Conservation (phyloP, 1,140 invertebrate species). For the Tetranychus urticae region DNA sequence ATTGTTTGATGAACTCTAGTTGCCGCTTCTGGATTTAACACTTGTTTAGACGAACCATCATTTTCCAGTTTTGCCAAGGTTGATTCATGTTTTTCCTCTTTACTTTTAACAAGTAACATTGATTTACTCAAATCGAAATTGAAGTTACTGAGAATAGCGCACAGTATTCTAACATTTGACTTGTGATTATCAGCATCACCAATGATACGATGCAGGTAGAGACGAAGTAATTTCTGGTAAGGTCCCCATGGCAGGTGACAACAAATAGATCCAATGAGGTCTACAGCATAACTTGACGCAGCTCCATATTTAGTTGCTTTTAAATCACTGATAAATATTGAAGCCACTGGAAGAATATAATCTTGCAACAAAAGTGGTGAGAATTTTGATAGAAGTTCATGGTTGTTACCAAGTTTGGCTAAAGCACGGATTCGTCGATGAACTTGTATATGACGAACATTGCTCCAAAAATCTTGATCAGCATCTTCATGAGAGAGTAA, state of each 20-base stretch:
- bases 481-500: conserved; percentile 39
- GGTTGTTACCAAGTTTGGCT: conserved; percentile 25
- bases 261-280: conserved; percentile 42
- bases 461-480: conserved; percentile 84
- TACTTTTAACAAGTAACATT: too few relatives aligned
- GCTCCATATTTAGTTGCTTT: conserved; percentile 45
- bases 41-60: conserved; percentile 9
- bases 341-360: conserved; percentile 59
- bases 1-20: conserved; percentile 43
- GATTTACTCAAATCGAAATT: conserved; percentile 37
- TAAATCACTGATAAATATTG: conserved; percentile 51
- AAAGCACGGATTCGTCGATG: conserved; percentile 56
- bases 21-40: conserved; percentile 27
- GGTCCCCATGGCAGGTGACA: conserved; percentile 56
- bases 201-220: conserved; percentile 48
- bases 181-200: conserved; percentile 45
- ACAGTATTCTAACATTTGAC: conserved; percentile 46
- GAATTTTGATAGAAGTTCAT: conserved; percentile 29
- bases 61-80: conserved; percentile 14
- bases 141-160: conserved; percentile 64
- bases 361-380: conserved; percentile 44
- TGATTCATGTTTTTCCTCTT: conserved; percentile 19
- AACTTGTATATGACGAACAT: conserved; percentile 50
- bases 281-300: conserved; percentile 50
- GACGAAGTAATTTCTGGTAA: conserved; percentile 51